Conservation (phyloP, 2,797 vertebrate species). For the Lepilemur ruficaudatus region DNA sequence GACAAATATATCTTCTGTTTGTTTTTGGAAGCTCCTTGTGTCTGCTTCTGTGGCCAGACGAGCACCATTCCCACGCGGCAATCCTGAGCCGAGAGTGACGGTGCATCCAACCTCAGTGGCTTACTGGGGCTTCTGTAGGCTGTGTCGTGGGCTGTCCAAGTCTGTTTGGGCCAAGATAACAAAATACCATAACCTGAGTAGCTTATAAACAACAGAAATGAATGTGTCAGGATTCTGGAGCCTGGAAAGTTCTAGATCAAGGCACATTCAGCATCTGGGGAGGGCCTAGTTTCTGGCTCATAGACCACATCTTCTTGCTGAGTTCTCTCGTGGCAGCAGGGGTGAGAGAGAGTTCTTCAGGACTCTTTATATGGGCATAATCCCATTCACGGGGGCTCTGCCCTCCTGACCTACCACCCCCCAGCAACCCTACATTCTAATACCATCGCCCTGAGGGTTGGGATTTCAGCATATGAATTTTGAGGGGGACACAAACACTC, state of each 20-base stretch:
- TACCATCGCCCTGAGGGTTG: too few species aligned
- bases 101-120: constrained; percentile 61
- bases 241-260: neutral
- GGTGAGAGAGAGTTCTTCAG: too few species aligned
- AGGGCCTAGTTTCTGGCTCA: neutral
- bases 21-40: constrained; percentile 57
- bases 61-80: constrained; percentile 28
- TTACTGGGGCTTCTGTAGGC: constrained; percentile 44
- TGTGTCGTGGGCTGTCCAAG: neutral
- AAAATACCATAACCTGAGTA: neutral
- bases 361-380: neutral
- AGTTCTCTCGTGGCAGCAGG: neutral
- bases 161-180: neutral
- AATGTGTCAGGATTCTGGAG: neutral
- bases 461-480: neutral
- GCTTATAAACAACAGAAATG: neutral
- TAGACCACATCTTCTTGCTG: neutral
- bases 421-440: neutral
- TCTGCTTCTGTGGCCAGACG: constrained; percentile 42
- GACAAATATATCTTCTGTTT: constrained; percentile 39
- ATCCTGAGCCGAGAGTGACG: neutral
- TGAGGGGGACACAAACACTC: neutral
- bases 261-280: too few species aligned
- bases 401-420: neutral
- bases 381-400: neutral